Evolutionary conservation across 92 coral and sea anemone species (phyloP).

Genomic region (Zoanthus sansibaricus): DNA sequence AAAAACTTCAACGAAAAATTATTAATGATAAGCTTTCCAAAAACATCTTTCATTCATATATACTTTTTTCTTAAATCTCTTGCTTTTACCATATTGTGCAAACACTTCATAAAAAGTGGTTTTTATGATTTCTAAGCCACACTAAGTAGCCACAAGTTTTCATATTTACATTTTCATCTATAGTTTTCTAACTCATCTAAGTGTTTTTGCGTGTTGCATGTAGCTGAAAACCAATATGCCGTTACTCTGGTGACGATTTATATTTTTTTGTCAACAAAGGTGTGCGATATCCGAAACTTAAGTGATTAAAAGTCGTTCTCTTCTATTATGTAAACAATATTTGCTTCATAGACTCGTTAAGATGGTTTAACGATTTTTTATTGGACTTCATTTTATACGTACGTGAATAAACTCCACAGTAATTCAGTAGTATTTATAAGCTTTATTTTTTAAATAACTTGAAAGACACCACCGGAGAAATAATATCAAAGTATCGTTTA

Average conservation of each 20-base stretch:
- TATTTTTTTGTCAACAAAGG: slow-evolving; percentile 41
- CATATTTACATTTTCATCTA: background rate
- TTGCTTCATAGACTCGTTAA: slow-evolving; percentile 15
- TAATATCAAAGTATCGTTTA: background rate
- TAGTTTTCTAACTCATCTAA: background rate
- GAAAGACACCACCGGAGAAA: background rate
- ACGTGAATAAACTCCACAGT: slow-evolving; percentile 9
- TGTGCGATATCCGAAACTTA: slow-evolving; percentile 12
- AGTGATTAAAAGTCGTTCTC: slow-evolving; percentile 12
- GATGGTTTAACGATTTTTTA: slow-evolving; percentile 18
- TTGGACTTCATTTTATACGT: slow-evolving; percentile 14
- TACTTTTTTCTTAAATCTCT: background rate
- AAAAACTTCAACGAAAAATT: no score
- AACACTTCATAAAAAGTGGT: background rate
- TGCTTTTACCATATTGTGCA: no score
- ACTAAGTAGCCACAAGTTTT: background rate
- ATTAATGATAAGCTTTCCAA: no score
- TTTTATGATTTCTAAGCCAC: background rate
- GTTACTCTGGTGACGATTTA: slow-evolving; percentile 7
- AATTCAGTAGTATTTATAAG: background rate
- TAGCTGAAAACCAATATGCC: slow-evolving; percentile 14
- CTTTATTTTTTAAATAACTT: background rate
- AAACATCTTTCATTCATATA: background rate
- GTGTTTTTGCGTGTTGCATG: slow-evolving; percentile 18
- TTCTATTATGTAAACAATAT: slow-evolving; percentile 9